Evolutionary conservation across 2,888 invertebrate genomes (phyloP).

Genomic region (Aleiodes alternator): DNA sequence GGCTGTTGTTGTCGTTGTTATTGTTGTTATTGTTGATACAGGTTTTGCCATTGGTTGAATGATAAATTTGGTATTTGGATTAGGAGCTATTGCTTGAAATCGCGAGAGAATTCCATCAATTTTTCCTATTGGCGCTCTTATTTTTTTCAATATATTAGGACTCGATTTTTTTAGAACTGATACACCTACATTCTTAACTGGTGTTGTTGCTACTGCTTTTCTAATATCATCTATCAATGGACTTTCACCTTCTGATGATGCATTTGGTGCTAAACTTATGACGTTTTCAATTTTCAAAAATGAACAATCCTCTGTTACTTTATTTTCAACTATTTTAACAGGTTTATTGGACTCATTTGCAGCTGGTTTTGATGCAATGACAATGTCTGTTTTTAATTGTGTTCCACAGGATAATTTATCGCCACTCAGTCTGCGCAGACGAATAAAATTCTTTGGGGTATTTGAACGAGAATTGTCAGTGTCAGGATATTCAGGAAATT

Average conservation of each 20-base stretch:
- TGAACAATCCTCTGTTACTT: constrained; percentile 64
- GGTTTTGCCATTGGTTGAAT: constrained; percentile 43
- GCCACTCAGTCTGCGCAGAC: constrained; percentile 75
- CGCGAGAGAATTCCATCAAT: constrained; percentile 27
- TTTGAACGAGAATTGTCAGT: constrained; percentile 3
- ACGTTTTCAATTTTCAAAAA: constrained; percentile 77
- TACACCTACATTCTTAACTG: constrained; percentile 59
- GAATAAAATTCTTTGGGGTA: constrained; percentile 71
- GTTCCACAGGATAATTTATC: constrained; percentile 72
- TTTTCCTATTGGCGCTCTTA: constrained; percentile 16
- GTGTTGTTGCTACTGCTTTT: constrained; percentile 65
- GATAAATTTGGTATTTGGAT: not conserved
- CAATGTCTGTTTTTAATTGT: constrained; percentile 23
- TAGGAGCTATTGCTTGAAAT: constrained; percentile 27
- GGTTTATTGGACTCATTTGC: constrained; percentile 36
- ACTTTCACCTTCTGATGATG: constrained; percentile 55
- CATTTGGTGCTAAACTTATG: constrained; percentile 76
- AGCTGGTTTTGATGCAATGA: constrained; percentile 30
- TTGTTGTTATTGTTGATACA: constrained; percentile 44
- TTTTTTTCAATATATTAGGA: constrained; percentile 65
- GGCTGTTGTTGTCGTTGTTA: not conserved
- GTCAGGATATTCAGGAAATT: not conserved
- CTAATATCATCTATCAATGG: constrained; percentile 65
- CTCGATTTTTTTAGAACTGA: constrained; percentile 66
- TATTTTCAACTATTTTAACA: constrained; percentile 48